Percentiles rank a stretch among this genome's conserved stretches.
These are phyloP conservation scores for Romanomermis culicivorax DNA, from an alignment of 2,888 invertebrate species.

Conservation along the genomic window DNA sequence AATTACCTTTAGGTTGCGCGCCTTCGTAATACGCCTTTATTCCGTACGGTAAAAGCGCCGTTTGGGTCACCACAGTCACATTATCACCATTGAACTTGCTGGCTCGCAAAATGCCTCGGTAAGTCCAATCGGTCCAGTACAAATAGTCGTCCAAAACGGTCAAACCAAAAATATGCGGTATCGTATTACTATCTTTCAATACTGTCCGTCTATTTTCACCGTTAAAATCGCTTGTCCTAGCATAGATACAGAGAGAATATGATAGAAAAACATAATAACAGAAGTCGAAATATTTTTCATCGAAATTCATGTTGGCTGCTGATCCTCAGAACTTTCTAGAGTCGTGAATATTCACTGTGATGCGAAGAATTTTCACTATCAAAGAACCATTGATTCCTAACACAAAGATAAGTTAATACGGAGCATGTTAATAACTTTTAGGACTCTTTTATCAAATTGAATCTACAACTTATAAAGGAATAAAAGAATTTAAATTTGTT, in stretches of 20 bases:
- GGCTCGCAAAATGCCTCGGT: slow-evolving; percentile 19
- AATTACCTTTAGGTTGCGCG: slow-evolving; percentile 47
- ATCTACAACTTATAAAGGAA: too few relatives aligned
- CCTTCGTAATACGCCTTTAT: slow-evolving; percentile 84
- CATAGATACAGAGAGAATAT: neutral
- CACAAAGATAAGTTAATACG: too few relatives aligned
- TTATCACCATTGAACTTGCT: slow-evolving; percentile 72
- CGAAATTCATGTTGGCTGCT: too few relatives aligned
- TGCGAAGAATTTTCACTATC: too few relatives aligned
- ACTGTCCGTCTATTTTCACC: slow-evolving; percentile 18
- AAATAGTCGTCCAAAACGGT: slow-evolving; percentile 67
- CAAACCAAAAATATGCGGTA: slow-evolving; percentile 84
- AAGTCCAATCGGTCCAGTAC: slow-evolving; percentile 91
- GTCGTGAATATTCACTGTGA: too few relatives aligned
- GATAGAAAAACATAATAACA: neutral
- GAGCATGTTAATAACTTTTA: too few relatives aligned
- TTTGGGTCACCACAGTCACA: slow-evolving; percentile 75
- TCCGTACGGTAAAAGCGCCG: slow-evolving; percentile 77
- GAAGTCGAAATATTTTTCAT: too few relatives aligned
- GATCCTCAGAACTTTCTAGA: too few relatives aligned
- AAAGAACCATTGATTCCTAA: too few relatives aligned
- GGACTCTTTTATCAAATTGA: too few relatives aligned
- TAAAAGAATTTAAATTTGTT: too few relatives aligned
- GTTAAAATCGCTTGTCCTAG: slow-evolving; percentile 8
- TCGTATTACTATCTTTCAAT: slow-evolving; percentile 33